Conservation (phyloP, 2,888 invertebrate genomes). For the Pachymerium ferrugineum region DNA sequence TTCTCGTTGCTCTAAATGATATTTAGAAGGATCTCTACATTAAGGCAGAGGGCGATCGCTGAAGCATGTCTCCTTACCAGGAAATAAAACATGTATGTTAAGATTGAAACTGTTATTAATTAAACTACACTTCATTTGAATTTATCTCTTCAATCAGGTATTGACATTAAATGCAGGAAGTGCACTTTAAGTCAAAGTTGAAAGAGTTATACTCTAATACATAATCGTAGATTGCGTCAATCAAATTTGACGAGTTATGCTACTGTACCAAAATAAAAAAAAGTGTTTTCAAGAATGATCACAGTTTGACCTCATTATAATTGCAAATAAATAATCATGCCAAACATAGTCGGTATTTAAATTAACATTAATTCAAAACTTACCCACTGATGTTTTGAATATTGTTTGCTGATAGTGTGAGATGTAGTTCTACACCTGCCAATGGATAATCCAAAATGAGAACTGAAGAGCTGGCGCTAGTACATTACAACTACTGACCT, state of each 20-base stretch:
- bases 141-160: neutral
- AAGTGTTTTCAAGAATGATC: too few relatives aligned
- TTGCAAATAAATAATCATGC: too few relatives aligned
- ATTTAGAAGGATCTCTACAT: neutral
- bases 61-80: constrained; percentile 20
- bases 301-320: too few relatives aligned
- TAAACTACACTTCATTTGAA: neutral
- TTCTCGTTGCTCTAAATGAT: too few relatives aligned
- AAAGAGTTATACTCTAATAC: too few relatives aligned
- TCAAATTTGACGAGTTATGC: too few relatives aligned
- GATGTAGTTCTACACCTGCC: neutral
- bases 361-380: too few relatives aligned
- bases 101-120: neutral
- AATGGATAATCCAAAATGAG: constrained; percentile 16
- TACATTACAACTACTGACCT: constrained; percentile 31
- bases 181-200: too few relatives aligned
- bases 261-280: too few relatives aligned
- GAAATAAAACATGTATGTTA: neutral
- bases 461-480: constrained; percentile 1
- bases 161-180: too few relatives aligned
- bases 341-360: too few relatives aligned
- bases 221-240: too few relatives aligned
- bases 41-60: neutral
- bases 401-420: neutral
- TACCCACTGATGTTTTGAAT: neutral